Base-by-base conservation (phyloP, 2,113 vertebrate species). In the Numenius arquata region DNA sequence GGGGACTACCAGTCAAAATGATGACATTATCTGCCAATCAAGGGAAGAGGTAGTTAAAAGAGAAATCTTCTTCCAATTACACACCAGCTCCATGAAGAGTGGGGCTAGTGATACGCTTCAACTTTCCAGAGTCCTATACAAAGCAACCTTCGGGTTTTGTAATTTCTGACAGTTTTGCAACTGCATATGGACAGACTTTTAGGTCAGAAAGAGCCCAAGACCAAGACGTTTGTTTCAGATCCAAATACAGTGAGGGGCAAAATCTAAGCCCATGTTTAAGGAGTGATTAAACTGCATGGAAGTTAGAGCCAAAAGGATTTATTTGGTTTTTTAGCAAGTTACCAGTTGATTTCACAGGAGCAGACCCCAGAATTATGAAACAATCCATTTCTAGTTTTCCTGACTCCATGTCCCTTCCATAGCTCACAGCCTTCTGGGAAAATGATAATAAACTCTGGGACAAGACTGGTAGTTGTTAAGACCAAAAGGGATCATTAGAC, bases 271-370 rank as follows among this genome's bases (percentile, higher is more conserved):
- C 16, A 11, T 20, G 29, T 58, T n/a, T 84, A 85, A 89, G 56
- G 22, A 65, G 2, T 7, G 59, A 78, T 94, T 75, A 58, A 65
- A 62, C 66, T 68, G 30, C 53, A 53, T 5, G 4, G 48, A 85
- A 92, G 62, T 67, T 34, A 61, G 77, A 95, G 36, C 13, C 55
- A 65, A 80, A 92, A 68, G 20, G 18, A 82, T 91, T 88, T 90
- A 11, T 91, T 59, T 66, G 18, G 0, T 15, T 27, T 77, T 87
- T 88, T 68, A 96, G 52, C 75, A 71, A 84, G 89, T 81, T 77
- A 47, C 30, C 91, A 88, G 20, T 4, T 89, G 77, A 92, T 96
- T 95, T 96, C 85, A 93, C 82, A 94, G 89, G 70, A 96, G 86
- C 85, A 96, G 73, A 96, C 41, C 52, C 41, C 50, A 82, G 26